Evolutionary conservation across 2,797 vertebrate genomes (phyloP).

Genomic region (Tapera naevia): DNA sequence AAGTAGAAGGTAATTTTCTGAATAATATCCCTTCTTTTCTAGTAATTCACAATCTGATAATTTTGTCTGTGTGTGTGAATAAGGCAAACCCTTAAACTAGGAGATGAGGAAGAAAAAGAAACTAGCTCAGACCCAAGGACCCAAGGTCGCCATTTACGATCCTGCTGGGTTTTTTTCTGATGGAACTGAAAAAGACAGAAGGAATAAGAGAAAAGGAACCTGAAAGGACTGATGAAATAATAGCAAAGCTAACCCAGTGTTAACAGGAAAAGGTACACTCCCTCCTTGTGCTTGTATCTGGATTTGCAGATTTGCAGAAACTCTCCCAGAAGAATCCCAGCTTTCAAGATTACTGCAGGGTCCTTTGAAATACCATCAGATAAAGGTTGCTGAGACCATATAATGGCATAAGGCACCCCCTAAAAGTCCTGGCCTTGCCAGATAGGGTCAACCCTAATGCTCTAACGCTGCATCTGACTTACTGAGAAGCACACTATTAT

Average conservation of each 20-base stretch:
- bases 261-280: not conserved
- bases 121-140: not conserved
- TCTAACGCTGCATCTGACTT: not conserved
- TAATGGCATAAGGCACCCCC: no score
- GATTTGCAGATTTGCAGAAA: not conserved
- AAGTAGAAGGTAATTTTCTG: not conserved
- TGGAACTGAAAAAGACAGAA: not conserved
- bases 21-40: not conserved
- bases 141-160: not conserved
- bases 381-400: not conserved
- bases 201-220: not conserved
- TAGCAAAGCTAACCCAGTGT: not conserved
- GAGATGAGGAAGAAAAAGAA: not conserved
- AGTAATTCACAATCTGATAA: not conserved
- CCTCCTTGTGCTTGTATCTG: not conserved
- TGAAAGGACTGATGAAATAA: not conserved
- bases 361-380: not conserved
- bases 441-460: not conserved
- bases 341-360: accelerated
- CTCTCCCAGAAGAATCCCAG: not conserved
- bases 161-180: not conserved
- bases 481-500: not conserved
- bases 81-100: not conserved
- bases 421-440: not conserved
- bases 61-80: not conserved